Evolutionary conservation across 2,888 invertebrate species (phyloP).

Genomic region (Latheticus oryzae): DNA sequence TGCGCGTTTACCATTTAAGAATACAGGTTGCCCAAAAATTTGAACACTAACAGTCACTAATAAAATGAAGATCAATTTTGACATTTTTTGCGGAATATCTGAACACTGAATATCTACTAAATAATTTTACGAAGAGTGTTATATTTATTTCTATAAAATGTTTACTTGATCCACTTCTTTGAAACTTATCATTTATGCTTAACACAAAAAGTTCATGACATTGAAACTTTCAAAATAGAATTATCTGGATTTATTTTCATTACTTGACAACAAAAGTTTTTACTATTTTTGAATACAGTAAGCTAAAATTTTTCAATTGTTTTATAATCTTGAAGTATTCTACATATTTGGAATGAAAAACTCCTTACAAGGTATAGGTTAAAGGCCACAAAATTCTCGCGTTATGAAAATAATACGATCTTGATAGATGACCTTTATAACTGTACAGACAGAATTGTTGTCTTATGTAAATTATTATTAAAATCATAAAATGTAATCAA

Average conservation of each 20-base stretch:
- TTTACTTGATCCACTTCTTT: neutral
- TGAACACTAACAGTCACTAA: neutral
- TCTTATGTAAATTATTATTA: conserved; percentile 21
- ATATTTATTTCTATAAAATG: neutral
- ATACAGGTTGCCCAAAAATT: neutral
- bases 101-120: too few relatives aligned
- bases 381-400: conserved; percentile 8
- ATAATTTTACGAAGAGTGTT: too few relatives aligned
- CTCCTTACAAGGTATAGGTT: too few relatives aligned
- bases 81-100: conserved; percentile 14
- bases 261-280: too few relatives aligned
- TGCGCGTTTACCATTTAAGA: conserved; percentile 13
- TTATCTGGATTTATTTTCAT: too few relatives aligned
- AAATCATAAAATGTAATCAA: conserved; percentile 27
- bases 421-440: conserved; percentile 22
- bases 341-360: too few relatives aligned
- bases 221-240: conserved; percentile 14
- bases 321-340: too few relatives aligned
- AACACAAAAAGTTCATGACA: conserved; percentile 11
- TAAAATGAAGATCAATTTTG: conserved; percentile 22
- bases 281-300: too few relatives aligned
- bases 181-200: conserved; percentile 15
- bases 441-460: conserved; percentile 10
- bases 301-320: too few relatives aligned
- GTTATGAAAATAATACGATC: conserved; percentile 9